Evolutionary conservation across 2,113 vertebrate genomes (phyloP), one percentile per base, ranked within the genome.

Genomic region (Lampris incognitus): DNA sequence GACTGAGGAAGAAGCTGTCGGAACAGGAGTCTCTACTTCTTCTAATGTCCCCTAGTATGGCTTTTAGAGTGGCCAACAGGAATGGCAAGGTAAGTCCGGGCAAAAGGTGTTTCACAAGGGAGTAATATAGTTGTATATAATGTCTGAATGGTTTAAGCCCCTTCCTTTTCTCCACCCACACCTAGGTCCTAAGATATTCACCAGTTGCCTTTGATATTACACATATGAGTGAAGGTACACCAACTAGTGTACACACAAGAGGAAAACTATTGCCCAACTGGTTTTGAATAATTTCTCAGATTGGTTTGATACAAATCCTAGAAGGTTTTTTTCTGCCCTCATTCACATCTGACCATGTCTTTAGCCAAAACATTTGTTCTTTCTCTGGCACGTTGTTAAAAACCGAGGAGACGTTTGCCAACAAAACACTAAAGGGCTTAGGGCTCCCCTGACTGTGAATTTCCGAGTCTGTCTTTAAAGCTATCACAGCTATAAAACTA

Each of bases 21-120:
- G 97, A 98, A 62, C 97, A 98, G 84, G 97, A 98, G 69, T 98
- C 96, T 0, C 89, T 98, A 82, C 93, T 98, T 0, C 94, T 98
- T 24, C 93, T 98, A 71, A 97, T 96, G 95, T 98, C 97, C 1
- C 97, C 97, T 46, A 97, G 90, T 90, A 98, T 97, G 96, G 97
- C 97, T 1, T 98, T 98, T 92, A 92, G 95, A 8, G 96, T 97
- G 0, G 96, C 97, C 85, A 98, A 95, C 54, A 94, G 96, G 76
- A 96, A 97, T 0, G 96, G 97, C 85, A 98, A 98, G 95, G 97
- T 98, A 86, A 93, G 95, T 71, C 73, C n/a, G 41, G 24, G 4
- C 13, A 37, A 5, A 56, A 24, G 55, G 6, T 57, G 36, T 46
- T 46, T 46, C 44, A 46, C 44, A 46, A 7, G 44, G 44, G 44